Base-by-base conservation (phyloP, 2,113 vertebrate genomes). In the Garra rufa region DNA sequence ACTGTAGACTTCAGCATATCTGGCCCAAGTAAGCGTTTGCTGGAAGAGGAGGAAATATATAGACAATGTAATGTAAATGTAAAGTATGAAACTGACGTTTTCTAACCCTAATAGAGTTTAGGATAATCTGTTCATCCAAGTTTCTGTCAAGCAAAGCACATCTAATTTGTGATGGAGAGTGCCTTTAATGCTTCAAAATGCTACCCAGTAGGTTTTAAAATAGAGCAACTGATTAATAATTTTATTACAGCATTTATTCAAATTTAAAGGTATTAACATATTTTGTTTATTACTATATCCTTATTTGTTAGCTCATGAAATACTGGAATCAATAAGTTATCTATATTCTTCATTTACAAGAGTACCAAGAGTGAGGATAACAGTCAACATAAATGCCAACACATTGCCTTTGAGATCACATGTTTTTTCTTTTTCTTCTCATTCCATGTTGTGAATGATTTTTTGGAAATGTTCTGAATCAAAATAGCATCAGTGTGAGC, bases 401-500 rank as follows among this genome's bases (percentile, higher is more conserved):
- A 38, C 4, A 67, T n/a, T n/a, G n/a, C n/a, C n/a, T n/a, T n/a
- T n/a, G n/a, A n/a, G n/a, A n/a, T n/a, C n/a, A n/a, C n/a, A n/a
- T n/a, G n/a, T n/a, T n/a, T 61, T n/a, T 17, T 41, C 48, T 41
- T 26, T 38, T 6, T 5, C 34, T 77, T n/a, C 19, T 26, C 17
- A 43, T 34, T 78, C 7, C 3, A 30, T 38, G 9, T 17, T 34
- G 9, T 5, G 19, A 59, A 59, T n/a, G 6, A 24, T 11, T 70
- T 52, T 28, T n/a, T 50, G 13, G 28, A 38, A 70, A 52, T 76
- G 44, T 77, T 77, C 30, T 70, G 83, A 88, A 89, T 91, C 88
- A 87, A 92, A 93, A 92, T 89, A 89, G 88, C 91, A 93, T 92
- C 94, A 93, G 91, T 88, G 85, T 87, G 28, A 28, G 38, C 73